Percentiles rank a stretch among this genome's conserved stretches.
Evolutionary conservation across 2,797 vertebrate species (phyloP).

Genomic region (Meriones psammophilus): DNA sequence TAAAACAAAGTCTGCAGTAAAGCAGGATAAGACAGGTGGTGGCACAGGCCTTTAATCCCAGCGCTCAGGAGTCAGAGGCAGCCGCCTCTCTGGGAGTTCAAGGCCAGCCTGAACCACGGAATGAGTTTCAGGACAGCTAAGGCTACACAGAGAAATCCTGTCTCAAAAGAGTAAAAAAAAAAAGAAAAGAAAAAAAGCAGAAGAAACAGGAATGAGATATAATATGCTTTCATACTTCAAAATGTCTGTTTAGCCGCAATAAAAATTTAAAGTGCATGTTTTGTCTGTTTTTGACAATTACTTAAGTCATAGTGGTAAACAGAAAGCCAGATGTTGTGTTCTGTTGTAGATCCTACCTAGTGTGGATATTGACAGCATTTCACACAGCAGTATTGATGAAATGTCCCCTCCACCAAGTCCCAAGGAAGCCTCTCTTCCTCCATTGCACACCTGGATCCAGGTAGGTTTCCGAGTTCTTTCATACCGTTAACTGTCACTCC

Average conservation of each 20-base stretch:
- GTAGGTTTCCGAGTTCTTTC: conserved; percentile 82
- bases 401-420: not conserved
- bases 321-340: conserved; percentile 16
- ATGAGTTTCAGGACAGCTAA: not conserved
- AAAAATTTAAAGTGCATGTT: not conserved
- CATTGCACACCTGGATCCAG: conserved; percentile 85
- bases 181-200: not conserved
- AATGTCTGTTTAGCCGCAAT: not conserved
- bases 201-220: not conserved
- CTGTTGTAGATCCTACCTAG: conserved; percentile 90
- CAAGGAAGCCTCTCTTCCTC: conserved; percentile 69
- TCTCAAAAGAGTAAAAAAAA: not conserved
- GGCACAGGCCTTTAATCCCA: not conserved
- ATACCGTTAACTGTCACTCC: not conserved
- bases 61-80: not conserved
- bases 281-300: not conserved
- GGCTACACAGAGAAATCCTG: not conserved
- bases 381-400: conserved; percentile 76
- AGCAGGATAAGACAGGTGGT: not conserved
- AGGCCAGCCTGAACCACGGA: not conserved
- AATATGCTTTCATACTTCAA: conserved; percentile 35
- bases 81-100: not conserved
- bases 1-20: conserved; percentile 49
- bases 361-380: conserved; percentile 91
- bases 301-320: conserved; percentile 19